Conservation (phyloP, 2,113 vertebrate species). For the Heliornis fulica region DNA sequence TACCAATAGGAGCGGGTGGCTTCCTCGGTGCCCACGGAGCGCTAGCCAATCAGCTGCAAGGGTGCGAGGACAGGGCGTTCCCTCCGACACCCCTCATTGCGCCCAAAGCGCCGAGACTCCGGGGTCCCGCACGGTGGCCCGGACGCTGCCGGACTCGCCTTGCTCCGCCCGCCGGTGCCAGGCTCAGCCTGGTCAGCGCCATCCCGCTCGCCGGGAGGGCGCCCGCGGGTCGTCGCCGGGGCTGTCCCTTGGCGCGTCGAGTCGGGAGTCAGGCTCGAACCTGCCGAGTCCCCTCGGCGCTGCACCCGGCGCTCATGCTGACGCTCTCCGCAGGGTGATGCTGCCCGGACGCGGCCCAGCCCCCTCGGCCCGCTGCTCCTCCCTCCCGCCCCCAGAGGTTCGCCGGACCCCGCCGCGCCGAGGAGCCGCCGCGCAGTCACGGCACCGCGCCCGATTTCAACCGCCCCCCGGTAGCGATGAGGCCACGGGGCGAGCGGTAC, state of each 20-base stretch:
- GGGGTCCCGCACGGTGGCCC: fast-evolving
- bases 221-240: neutral
- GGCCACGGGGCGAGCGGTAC: neutral
- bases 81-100: fast-evolving
- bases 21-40: neutral
- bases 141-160: too few species aligned
- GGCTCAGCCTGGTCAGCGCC: too few species aligned
- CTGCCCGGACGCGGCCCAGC: neutral
- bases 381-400: neutral
- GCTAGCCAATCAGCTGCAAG: neutral
- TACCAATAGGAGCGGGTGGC: neutral
- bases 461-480: neutral
- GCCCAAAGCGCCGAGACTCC: too few species aligned
- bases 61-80: neutral
- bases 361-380: neutral
- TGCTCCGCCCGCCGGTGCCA: neutral
- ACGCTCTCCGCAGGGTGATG: neutral
- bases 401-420: neutral
- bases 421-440: neutral
- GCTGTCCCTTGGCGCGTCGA: too few species aligned
- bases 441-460: neutral
- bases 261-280: too few species aligned
- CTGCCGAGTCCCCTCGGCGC: neutral
- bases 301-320: neutral
- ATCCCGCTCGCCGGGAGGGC: too few species aligned